Base-by-base conservation (phyloP, 2,888 invertebrate genomes). In the Tuberolachnus salignus region DNA sequence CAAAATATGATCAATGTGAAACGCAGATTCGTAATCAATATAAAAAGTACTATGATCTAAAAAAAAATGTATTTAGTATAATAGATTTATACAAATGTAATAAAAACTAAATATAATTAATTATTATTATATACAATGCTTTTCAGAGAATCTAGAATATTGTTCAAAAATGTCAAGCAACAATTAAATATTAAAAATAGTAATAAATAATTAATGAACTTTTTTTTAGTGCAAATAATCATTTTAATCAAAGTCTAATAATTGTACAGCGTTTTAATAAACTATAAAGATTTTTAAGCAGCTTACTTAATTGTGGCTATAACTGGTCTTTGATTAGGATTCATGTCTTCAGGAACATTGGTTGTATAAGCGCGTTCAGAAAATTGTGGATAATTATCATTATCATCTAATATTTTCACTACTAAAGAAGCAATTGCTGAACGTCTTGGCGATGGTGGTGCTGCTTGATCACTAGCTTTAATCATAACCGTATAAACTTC, bases 361-460 rank as follows among this genome's bases (percentile, higher is more conserved):
- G 95, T 92, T 0, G 93, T 92, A 86, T 97, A 97, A 0, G 94
- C 93, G 82, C 94, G 89, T 86, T 95, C 94, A 69, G 92, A 92
- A 86, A 96, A 96, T 85, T 96, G 95, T 0, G 96, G 96, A 85
- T 95, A 95, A 85, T 96, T 96, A 86, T 96, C 96, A 84, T 95
- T 95, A 85, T 95, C 96, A 83, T 97, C 96, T 70, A 93, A 85
- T 9, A 97, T 89, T 82, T 91, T 91, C 46, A 97, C 91, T 82
- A 93, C 89, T 55, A 97, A 90, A 44, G 92, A 93, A 0, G 96
- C 93, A 84, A 91, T 93, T 81, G 95, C 92, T 0, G 94, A 92
- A 89, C 81, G 81, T 19, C 82, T 46, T 74, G 92, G 91, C n/a
- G 91, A 89, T 13, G 92, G 89, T 0, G 94, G 92, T 34, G 90